Evolutionary conservation across 1,140 invertebrate species (phyloP), one percentile per base, ranked within the genome.

Genomic region (Pseudoatta argentina): DNA sequence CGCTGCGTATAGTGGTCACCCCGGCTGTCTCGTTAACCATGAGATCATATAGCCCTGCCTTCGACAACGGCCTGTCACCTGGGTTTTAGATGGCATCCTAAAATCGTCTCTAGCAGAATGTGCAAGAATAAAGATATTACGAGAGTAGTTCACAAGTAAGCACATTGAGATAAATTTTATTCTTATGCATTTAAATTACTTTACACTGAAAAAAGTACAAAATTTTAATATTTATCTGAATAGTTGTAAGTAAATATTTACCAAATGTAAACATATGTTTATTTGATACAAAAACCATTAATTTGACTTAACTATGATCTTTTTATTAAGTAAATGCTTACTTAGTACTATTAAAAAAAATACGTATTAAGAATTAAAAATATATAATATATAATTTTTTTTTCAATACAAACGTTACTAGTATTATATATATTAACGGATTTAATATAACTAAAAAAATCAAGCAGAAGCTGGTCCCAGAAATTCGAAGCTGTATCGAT

Each of bases 21-120:
- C 30, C 27, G 51, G 34, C 18, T 30, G 55, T 72, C 72, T 82
- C 67, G 79, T 73, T 75, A 83, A 83, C 39, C 39, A 34, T 24
- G 79, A 73, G 57, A 82, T 18, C 69, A 21, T 69, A 83, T 30
- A 30, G 69, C 24, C 55, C 39, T 6, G 16, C n/a, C 51, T 24
- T 67, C 59, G 27, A 51, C 59, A 18, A 39, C 14, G 44, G n/a
- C 24, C 24, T 14, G 48, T 44, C 53, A 82, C 18, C 55, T 73
- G 34, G 34, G 39, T 59, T 59, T 73, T 21, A 72, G 18, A 44
- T 55, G 53, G 27, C 51, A 48, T 61, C 69, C 55, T 72, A 73
- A 82, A 72, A 61, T 44, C 18, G 53, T 75, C 39, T 10, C 16
- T n/a, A n/a, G 63, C 48, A 48, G 39, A 44, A 71, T 14, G 24